phyloP scores from a whole-genome alignment of 2,888 invertebrate species.

The Pheosia gnoma region DNA sequence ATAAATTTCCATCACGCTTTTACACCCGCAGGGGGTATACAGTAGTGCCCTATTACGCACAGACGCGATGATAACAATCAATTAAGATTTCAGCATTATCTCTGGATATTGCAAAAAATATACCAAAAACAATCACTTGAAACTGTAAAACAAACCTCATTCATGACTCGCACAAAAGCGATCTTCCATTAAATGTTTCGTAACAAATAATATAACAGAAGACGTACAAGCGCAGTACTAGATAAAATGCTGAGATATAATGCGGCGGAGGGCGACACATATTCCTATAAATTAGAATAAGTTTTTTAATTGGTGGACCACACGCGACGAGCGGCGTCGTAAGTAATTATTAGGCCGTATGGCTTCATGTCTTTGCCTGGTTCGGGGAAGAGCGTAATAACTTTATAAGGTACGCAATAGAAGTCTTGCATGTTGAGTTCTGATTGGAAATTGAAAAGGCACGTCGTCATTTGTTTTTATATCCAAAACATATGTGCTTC shows the following conservation, averaged over 20 bases:
- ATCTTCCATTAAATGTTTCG: conserved; percentile 28
- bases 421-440: no score
- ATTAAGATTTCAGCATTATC: background rate
- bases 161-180: background rate
- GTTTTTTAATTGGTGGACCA: conserved; percentile 76
- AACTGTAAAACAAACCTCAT: background rate
- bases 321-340: conserved; percentile 55
- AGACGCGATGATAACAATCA: no score
- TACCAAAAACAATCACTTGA: no score
- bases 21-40: no score
- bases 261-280: conserved; percentile 28
- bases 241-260: conserved; percentile 56
- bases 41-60: no score
- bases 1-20: no score
- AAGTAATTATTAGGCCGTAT: conserved; percentile 4
- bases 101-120: background rate
- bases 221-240: conserved; percentile 37
- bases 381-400: no score
- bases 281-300: conserved; percentile 61
- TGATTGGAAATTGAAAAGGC: no score
- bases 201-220: conserved; percentile 49
- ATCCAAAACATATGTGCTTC: no score
- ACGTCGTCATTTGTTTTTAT: no score
- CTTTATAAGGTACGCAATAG: no score
- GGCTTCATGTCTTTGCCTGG: background rate